Base-by-base conservation (phyloP, 2,113 vertebrate genomes). In the Ciconia stormi region DNA sequence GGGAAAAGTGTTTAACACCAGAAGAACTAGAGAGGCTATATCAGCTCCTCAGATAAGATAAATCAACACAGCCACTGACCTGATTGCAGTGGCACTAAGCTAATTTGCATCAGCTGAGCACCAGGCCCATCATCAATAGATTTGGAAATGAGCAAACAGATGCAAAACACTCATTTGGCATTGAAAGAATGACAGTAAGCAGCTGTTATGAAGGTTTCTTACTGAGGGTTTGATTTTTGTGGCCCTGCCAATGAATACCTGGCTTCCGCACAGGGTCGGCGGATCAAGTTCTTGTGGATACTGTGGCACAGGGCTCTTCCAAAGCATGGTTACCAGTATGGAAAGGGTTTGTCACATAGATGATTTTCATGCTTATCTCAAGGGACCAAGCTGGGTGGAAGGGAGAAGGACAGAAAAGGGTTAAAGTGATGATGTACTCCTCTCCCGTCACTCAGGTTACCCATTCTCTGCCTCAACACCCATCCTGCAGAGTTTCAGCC, bases 51-150 rank as follows among this genome's bases (percentile, higher is more conserved):
- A 76, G 47, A 55, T 44, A 72, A 92, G 19, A 67, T 13, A 73
- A 83, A 89, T 59, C 59, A 71, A 67, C 77, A 30, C 4, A 84
- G 29, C 21, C 38, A 81, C 42, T 89, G 72, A 92, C 83, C 80
- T 77, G 36, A 80, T 91, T 92, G 91, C 11, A 4, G 16, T 14
- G 38, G 47, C 6, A 3, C 50, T 86, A 17, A 77, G 85, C 55
- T 77, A 79, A 84, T 91, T 82, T 79, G 34, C 49, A 94, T 72
- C 77, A 95, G 40, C 36, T 80, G 63, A 95, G 76, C 40, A 91
- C 17, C 0, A 0, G 20, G 25, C 9, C 36, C 22, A 87, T 61
- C 70, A 89, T 72, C 89, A 94, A 58, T 8, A 82, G 49, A 58
- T 80, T 42, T 61, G 16, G n/a, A 87, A 95, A 82, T 32, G 20